phyloP scores from a whole-genome alignment of 1,140 invertebrate genomes.

The Drosophila bocki region DNA sequence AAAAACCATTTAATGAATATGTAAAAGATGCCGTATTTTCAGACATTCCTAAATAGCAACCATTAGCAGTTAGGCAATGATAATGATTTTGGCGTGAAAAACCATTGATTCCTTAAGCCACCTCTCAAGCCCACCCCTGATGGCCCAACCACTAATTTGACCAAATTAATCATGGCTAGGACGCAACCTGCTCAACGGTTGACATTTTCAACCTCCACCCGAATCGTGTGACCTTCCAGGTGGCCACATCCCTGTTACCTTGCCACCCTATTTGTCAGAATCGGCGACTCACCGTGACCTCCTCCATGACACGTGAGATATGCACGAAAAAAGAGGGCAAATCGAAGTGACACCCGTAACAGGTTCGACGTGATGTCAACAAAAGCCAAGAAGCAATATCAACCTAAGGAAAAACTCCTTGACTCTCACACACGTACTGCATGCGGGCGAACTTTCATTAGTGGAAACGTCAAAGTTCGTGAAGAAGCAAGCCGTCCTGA shows the following conservation, averaged over 20 bases:
- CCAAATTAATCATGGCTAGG: neutral
- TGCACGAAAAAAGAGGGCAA: conserved; percentile 35
- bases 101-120: neutral
- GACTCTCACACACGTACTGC: conserved; percentile 31
- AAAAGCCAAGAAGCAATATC: conserved; percentile 63
- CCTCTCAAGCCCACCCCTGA: neutral
- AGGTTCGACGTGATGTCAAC: conserved; percentile 77
- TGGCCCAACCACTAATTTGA: neutral
- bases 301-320: conserved; percentile 20
- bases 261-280: conserved; percentile 40
- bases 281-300: conserved; percentile 44
- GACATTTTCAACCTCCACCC: neutral
- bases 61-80: neutral
- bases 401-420: conserved; percentile 44
- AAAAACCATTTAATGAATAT: neutral
- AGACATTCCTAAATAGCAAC: neutral
- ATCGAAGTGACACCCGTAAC: conserved; percentile 69
- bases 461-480: conserved; percentile 71
- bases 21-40: neutral
- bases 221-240: conserved; percentile 12
- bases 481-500: conserved; percentile 22
- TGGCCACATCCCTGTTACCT: conserved; percentile 20
- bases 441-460: conserved; percentile 70
- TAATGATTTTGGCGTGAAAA: neutral
- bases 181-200: neutral